Percentiles rank a stretch among this genome's conserved stretches.
phyloP scores from a whole-genome alignment of 2,113 vertebrate genomes.

The Gnathochromis pfefferi region DNA sequence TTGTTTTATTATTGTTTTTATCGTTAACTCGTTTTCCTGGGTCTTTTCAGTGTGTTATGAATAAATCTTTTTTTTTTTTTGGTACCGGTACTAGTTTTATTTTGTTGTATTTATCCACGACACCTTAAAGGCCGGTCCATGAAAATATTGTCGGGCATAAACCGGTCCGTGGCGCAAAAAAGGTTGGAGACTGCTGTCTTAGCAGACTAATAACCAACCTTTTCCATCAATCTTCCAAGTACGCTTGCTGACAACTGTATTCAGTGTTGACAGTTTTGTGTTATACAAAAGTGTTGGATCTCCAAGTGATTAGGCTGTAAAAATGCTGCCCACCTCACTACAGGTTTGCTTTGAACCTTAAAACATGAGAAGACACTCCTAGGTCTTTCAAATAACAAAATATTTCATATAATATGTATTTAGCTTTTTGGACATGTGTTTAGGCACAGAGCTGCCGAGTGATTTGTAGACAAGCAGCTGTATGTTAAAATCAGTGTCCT shows the following conservation, averaged over 20 bases:
- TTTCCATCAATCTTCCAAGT: neutral
- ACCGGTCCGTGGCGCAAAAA: no score
- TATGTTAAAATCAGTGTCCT: neutral
- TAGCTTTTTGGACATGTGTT: neutral
- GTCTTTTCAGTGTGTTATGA: no score
- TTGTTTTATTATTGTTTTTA: accelerated
- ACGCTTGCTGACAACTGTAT: neutral
- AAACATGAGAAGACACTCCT: neutral
- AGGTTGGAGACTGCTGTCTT: no score
- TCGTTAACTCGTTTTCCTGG: no score
- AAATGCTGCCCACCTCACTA: neutral
- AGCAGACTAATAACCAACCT: neutral
- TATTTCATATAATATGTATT: neutral
- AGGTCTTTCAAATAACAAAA: neutral
- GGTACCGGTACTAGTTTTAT: no score
- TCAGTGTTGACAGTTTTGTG: neutral
- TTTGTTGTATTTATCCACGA: no score
- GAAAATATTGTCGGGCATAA: no score
- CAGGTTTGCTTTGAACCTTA: neutral
- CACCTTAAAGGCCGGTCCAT: no score
- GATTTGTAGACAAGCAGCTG: neutral
- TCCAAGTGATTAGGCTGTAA: neutral
- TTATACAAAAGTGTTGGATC: neutral
- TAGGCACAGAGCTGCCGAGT: neutral
- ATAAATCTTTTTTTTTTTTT: no score